These are phyloP conservation scores for Tenthredo amoena DNA, from an alignment of 2,888 invertebrate species.

Conservation along the genomic window DNA sequence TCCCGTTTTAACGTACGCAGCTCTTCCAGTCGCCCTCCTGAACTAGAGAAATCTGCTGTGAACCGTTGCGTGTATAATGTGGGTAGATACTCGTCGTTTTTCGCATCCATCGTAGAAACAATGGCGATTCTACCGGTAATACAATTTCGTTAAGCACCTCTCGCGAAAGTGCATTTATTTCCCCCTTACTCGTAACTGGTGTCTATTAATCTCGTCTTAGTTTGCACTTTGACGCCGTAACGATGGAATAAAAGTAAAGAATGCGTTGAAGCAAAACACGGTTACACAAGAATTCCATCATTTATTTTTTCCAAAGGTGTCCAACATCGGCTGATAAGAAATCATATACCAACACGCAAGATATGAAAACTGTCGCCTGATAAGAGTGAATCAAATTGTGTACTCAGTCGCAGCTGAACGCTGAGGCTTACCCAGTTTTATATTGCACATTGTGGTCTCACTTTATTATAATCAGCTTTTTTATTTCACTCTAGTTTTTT, in stretches of 20 bases:
- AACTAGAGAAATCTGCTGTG: constrained; percentile 42
- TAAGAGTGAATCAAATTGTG: constrained; percentile 42
- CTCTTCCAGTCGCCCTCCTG: neutral
- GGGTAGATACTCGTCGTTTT: neutral
- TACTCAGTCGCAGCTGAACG: constrained; percentile 26
- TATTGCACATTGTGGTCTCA: neutral
- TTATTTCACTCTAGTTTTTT: neutral
- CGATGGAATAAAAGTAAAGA: neutral
- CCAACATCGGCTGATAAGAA: constrained; percentile 39
- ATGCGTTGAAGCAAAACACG: neutral
- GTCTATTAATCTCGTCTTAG: neutral
- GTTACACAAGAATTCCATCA: neutral
- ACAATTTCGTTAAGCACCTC: neutral
- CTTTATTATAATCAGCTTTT: constrained; percentile 11
- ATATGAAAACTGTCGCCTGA: constrained; percentile 43
- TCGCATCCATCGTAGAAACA: constrained; percentile 27
- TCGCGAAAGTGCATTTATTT: neutral
- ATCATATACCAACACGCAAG: constrained; percentile 36
- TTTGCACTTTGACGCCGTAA: neutral
- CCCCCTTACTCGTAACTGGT: neutral
- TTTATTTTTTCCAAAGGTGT: neutral
- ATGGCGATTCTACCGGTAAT: neutral
- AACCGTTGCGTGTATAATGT: constrained; percentile 34
- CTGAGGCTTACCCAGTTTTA: constrained; percentile 2
- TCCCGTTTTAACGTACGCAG: neutral